A percentile compares a stretch with the other conserved stretches of the same genome.
phyloP scores from a whole-genome alignment of 2,113 vertebrate genomes.

The Xerus inauris region DNA sequence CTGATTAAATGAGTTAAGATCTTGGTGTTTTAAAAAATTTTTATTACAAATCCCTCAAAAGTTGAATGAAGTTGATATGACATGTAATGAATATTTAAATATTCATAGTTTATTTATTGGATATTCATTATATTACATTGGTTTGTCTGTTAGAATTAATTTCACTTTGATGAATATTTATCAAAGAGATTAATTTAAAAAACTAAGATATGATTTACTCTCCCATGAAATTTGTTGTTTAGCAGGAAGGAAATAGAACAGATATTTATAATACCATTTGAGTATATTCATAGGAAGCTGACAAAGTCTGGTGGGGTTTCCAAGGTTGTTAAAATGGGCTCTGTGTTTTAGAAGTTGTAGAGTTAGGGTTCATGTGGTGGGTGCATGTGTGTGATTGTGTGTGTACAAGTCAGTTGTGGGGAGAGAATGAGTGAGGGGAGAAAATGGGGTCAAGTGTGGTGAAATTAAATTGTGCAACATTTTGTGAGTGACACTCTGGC shows the following conservation, averaged over 20 bases:
- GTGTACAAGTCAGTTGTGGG: background rate
- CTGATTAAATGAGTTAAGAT: background rate
- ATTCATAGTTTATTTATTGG: constrained; percentile 47
- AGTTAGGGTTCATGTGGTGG: background rate
- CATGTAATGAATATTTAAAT: constrained; percentile 45
- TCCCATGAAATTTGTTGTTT: background rate
- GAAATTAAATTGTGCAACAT: background rate
- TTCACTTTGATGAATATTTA: constrained; percentile 31
- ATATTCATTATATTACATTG: constrained; percentile 4
- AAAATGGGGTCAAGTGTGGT: background rate
- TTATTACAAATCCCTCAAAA: background rate
- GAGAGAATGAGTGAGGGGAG: background rate
- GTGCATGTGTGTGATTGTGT: background rate
- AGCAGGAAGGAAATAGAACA: background rate
- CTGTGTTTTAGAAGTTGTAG: background rate
- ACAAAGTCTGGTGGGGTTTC: background rate
- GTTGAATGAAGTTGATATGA: constrained; percentile 31
- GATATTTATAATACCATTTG: background rate
- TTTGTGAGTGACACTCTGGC: background rate
- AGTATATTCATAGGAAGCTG: background rate
- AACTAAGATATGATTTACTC: background rate
- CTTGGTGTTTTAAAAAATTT: background rate
- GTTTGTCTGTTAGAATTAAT: constrained; percentile 29
- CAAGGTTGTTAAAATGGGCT: background rate
- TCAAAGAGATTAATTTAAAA: constrained; percentile 3